Conservation (phyloP, 2,888 invertebrate species). For the Epinotia bilunana region DNA sequence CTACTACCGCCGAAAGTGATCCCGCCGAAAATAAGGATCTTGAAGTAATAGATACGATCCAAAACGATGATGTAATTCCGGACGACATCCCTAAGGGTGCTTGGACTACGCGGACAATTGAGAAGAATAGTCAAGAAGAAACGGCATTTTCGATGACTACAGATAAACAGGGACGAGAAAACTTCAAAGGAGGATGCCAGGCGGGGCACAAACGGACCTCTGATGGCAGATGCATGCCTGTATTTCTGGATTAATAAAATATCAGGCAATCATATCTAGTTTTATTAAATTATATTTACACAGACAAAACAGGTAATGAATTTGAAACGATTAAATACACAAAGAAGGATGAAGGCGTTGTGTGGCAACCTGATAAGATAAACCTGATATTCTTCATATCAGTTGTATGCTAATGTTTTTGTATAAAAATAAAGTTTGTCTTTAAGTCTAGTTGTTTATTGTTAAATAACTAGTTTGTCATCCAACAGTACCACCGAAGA, state of each 20-base stretch:
- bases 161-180: conserved; percentile 5
- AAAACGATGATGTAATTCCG: background rate
- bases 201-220: conserved; percentile 6
- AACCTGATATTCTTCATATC: background rate
- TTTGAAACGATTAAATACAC: too few relatives aligned
- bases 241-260: background rate
- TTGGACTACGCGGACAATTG: background rate
- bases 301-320: too few relatives aligned
- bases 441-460: background rate
- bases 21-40: background rate
- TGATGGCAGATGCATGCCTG: conserved; percentile 17
- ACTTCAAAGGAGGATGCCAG: conserved; percentile 20
- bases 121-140: background rate
- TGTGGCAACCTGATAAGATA: background rate
- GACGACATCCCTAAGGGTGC: background rate
- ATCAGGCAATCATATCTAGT: background rate
- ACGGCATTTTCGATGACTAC: background rate
- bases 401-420: background rate
- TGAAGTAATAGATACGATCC: background rate
- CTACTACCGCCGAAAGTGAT: background rate
- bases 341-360: too few relatives aligned
- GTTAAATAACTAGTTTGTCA: background rate
- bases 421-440: background rate
- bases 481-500: background rate
- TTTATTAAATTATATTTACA: background rate